Evolutionary conservation across 2,113 vertebrate genomes (phyloP).

Genomic region (Eleginops maclovinus): DNA sequence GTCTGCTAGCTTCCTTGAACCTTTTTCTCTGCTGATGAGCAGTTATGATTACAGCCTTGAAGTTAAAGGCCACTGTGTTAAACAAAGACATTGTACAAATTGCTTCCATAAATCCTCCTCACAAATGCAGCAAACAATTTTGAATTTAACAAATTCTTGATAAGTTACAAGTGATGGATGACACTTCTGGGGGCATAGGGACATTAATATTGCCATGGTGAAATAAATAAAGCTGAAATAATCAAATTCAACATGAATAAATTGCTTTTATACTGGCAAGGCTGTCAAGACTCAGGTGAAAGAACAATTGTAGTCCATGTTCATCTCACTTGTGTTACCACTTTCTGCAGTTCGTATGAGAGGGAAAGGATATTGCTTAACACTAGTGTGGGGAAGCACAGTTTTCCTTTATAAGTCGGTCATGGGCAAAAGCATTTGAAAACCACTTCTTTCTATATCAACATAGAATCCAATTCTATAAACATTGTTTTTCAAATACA

Average conservation of each 20-base stretch:
- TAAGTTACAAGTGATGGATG: neutral
- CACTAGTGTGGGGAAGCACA: neutral
- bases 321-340: neutral
- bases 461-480: neutral
- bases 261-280: neutral
- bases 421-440: neutral
- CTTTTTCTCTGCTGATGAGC: constrained; percentile 8
- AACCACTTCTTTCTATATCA: neutral
- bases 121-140: constrained; percentile 5
- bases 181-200: neutral
- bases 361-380: neutral
- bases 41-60: constrained; percentile 5
- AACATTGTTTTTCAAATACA: neutral
- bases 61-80: constrained; percentile 16
- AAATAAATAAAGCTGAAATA: neutral
- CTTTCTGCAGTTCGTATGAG: neutral
- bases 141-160: neutral
- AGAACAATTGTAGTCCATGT: neutral
- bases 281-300: neutral
- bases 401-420: neutral
- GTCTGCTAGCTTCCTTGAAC: neutral
- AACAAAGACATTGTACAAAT: constrained; percentile 1
- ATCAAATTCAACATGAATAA: neutral
- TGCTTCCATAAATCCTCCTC: constrained; percentile 22
- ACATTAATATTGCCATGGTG: too few species aligned